Evolutionary conservation across 2,888 invertebrate genomes (phyloP).

Genomic region (Timandra comae): DNA sequence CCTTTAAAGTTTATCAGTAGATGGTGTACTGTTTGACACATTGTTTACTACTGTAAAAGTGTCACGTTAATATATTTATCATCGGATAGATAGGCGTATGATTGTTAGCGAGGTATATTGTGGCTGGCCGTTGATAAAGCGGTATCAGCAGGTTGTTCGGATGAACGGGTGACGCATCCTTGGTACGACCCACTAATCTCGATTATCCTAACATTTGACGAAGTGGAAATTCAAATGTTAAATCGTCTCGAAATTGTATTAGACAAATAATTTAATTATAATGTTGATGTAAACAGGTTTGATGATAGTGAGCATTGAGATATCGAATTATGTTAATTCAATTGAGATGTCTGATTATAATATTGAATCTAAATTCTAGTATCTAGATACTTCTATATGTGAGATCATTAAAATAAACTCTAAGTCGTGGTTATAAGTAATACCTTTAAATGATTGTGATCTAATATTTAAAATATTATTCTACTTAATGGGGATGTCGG

Average conservation of each 20-base stretch:
- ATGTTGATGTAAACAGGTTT: slow-evolving; percentile 19
- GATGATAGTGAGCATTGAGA: no score
- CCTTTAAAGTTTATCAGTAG: slow-evolving; percentile 14
- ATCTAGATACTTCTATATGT: no score
- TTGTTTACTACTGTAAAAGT: slow-evolving; percentile 14
- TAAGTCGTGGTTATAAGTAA: no score
- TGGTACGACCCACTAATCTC: slow-evolving; percentile 26
- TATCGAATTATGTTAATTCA: not conserved
- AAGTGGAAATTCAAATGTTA: slow-evolving; percentile 47
- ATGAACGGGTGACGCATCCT: slow-evolving; percentile 43
- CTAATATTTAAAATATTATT: no score
- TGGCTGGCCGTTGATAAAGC: slow-evolving; percentile 32
- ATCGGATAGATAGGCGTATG: slow-evolving; percentile 29
- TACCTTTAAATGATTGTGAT: no score
- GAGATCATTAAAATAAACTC: no score
- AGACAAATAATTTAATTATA: slow-evolving; percentile 7
- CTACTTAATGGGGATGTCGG: no score
- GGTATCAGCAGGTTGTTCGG: slow-evolving; percentile 53
- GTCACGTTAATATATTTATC: slow-evolving; percentile 26
- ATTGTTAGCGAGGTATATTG: slow-evolving; percentile 35
- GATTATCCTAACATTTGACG: slow-evolving; percentile 38
- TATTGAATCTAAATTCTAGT: no score
- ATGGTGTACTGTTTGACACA: slow-evolving; percentile 14
- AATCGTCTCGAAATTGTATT: slow-evolving; percentile 40
- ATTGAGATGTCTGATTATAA: no score